These are phyloP conservation scores for Falco berigora DNA, from an alignment of 2,797 vertebrate genomes.

Conservation along the genomic window DNA sequence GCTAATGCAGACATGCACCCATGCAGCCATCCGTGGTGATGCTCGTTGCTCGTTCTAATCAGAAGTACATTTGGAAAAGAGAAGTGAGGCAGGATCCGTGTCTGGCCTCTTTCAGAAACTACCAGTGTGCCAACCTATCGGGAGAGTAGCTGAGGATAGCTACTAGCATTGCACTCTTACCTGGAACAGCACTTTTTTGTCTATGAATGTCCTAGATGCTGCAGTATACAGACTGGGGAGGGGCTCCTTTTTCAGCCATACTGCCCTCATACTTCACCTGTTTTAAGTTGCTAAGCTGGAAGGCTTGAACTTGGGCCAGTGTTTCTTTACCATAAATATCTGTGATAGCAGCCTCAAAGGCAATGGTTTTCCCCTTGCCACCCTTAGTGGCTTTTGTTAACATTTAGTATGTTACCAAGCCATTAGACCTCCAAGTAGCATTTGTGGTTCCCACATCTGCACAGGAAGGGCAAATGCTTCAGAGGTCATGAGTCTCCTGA, in stretches of 20 bases:
- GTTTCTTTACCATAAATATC: background rate
- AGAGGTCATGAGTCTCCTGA: background rate
- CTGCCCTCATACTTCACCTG: background rate
- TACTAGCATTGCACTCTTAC: background rate
- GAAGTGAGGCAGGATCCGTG: background rate
- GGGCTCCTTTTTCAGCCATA: background rate
- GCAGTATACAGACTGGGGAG: background rate
- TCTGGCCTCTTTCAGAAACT: background rate
- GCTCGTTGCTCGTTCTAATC: background rate
- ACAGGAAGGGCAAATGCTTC: background rate
- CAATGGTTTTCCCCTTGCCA: background rate
- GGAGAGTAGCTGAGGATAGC: background rate
- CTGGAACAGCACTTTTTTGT: background rate
- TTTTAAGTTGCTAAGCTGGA: background rate
- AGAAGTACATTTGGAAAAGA: background rate
- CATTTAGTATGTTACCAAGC: background rate
- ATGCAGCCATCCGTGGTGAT: background rate
- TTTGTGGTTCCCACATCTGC: background rate
- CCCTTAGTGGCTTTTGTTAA: background rate
- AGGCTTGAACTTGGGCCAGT: background rate
- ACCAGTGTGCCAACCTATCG: background rate
- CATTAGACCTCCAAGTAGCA: background rate
- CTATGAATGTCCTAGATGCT: background rate
- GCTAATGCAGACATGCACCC: background rate
- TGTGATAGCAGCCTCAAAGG: background rate